These are phyloP conservation scores for Bovichtus variegatus DNA, from an alignment of 2,797 vertebrate genomes.

Conservation along the genomic window DNA sequence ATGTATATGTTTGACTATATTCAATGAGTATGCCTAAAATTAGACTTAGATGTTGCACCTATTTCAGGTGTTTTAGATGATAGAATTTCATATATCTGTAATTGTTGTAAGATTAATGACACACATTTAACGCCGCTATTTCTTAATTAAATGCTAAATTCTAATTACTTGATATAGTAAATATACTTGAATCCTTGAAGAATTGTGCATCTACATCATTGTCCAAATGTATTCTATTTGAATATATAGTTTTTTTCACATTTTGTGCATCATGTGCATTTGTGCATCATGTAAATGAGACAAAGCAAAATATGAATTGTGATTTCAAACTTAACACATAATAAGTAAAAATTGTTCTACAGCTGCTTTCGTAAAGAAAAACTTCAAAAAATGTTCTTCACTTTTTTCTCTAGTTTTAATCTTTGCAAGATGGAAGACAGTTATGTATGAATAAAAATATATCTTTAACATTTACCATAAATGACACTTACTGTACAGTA, in stretches of 20 bases:
- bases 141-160: not conserved
- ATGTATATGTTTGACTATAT: too few species aligned
- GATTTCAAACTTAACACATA: not conserved
- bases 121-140: not conserved
- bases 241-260: not conserved
- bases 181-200: not conserved
- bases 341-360: not conserved
- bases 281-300: not conserved
- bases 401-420: not conserved
- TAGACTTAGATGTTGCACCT: not conserved
- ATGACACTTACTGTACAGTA: not conserved
- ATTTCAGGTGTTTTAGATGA: not conserved
- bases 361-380: not conserved
- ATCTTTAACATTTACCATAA: not conserved
- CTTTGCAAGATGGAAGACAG: not conserved
- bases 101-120: not conserved
- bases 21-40: not conserved
- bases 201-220: not conserved
- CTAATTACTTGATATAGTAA: not conserved
- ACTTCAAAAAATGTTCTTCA: not conserved
- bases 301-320: not conserved
- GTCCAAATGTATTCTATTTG: too few species aligned
- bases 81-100: not conserved
- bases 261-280: not conserved
- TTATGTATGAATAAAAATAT: not conserved